Evolutionary conservation across 2,113 vertebrate genomes (phyloP).

Genomic region (Pipa parva): DNA sequence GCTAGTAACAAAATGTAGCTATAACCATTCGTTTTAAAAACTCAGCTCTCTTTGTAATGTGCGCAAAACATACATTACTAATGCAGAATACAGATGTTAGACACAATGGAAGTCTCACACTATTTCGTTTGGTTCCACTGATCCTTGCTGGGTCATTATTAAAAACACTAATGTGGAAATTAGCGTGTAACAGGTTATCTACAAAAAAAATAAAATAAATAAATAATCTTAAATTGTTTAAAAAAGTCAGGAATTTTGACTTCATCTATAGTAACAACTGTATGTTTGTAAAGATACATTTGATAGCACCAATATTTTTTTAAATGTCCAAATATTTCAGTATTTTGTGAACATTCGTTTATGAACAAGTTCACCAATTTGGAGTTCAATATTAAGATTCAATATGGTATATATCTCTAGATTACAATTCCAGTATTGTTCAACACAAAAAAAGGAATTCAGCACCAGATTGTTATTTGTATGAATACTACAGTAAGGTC

Average conservation of each 20-base stretch:
- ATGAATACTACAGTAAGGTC: slow-evolving; percentile 61
- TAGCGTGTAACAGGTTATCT: slow-evolving; percentile 58
- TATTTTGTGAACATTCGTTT: slow-evolving; percentile 59
- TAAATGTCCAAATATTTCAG: slow-evolving; percentile 76
- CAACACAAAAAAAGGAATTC: slow-evolving; percentile 69
- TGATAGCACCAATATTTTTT: slow-evolving; percentile 86
- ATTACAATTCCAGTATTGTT: slow-evolving; percentile 83
- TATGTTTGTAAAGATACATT: slow-evolving; percentile 67
- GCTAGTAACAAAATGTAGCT: too few species aligned
- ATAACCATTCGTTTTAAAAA: background rate
- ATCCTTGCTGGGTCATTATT: too few species aligned
- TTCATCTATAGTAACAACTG: slow-evolving; percentile 25
- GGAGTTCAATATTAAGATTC: slow-evolving; percentile 62
- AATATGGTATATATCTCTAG: slow-evolving; percentile 69
- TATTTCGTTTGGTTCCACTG: slow-evolving; percentile 39
- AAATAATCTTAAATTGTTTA: too few species aligned
- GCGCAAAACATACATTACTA: background rate
- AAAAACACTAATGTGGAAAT: slow-evolving; percentile 51
- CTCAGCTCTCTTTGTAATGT: background rate
- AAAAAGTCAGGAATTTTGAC: too few species aligned
- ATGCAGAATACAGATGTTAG: slow-evolving; percentile 7
- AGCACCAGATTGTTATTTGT: slow-evolving; percentile 84
- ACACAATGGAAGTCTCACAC: slow-evolving; percentile 7
- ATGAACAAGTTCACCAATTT: slow-evolving; percentile 64
- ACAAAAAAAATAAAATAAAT: slow-evolving; percentile 63